Evolutionary conservation across 1,140 invertebrate species (phyloP).

Genomic region (Riptortus pedestris): DNA sequence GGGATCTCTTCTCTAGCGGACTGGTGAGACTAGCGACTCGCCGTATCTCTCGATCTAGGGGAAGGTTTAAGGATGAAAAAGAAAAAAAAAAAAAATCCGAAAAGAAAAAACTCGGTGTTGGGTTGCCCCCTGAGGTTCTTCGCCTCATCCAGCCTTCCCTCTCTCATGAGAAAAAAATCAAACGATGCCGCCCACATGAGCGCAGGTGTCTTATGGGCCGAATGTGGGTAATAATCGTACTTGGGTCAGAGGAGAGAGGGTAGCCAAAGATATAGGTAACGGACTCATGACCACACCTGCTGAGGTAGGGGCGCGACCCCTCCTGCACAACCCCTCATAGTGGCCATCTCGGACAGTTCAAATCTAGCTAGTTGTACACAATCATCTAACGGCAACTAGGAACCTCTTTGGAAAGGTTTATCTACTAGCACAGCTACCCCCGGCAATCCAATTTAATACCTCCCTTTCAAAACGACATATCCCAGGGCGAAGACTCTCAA

Average conservation of each 20-base stretch:
- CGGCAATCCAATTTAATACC: too few species aligned
- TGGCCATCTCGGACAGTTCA: too few species aligned
- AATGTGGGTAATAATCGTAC: conserved; percentile 2
- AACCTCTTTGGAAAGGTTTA: too few species aligned
- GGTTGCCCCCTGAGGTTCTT: background rate
- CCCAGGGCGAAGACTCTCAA: too few species aligned
- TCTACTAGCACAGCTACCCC: too few species aligned
- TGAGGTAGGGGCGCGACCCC: background rate
- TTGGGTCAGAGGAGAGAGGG: background rate
- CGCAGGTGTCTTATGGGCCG: conserved; percentile 3
- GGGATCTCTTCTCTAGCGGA: background rate
- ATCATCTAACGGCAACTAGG: too few species aligned
- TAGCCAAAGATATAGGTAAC: background rate
- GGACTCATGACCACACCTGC: background rate
- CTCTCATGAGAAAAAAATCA: background rate
- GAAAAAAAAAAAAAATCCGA: background rate
- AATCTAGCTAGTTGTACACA: too few species aligned
- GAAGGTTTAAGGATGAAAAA: conserved; percentile 3
- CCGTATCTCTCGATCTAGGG: background rate
- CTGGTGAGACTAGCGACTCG: background rate
- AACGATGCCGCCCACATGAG: background rate
- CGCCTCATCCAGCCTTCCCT: background rate
- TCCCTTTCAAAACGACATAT: too few species aligned
- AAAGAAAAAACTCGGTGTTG: background rate
- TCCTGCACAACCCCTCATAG: too few species aligned